Base-by-base conservation (phyloP, 1,140 invertebrate species). In the Pseudomyrmex concolor region DNA sequence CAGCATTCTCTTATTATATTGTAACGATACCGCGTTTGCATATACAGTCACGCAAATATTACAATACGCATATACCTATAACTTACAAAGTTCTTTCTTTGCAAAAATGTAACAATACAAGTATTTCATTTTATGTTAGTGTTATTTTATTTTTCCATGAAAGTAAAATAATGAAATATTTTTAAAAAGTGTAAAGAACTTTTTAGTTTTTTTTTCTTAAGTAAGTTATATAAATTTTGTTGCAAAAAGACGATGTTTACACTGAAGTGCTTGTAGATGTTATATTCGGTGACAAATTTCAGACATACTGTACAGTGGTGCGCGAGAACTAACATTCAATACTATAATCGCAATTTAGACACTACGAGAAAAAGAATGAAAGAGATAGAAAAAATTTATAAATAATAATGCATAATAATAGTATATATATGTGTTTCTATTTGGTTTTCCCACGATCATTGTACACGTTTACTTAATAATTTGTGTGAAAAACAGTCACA, bases 311-410 rank as follows among this genome's bases (percentile, higher is more conserved):
- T 25, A 67, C 13, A 45, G 22, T 68, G 3, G 25, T 73, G 45
- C 2, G 43, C 19, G 74, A 77, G 74, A 55, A 63, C 25, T 25
- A 1, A 67, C 19, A 68, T 67, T 45, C 55, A 54, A 55, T 19
- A 34, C 15, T 67, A 19, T 67, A 77, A 67, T 77, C 34, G 63
- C 8, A 5, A 77, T 9, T 8, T 12, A 66, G 63, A 1, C 51
- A 76, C 4, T 34, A 34, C 5, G 34, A 5, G 50, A 67, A 62
- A 43, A 48, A 67, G 48, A 77, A 77, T 77, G 73, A 51, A 34
- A 34, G 60, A 51, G 15, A 34, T 76, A 66, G 73, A 76, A 76
- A 77, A 63, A 67, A 77, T 9, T 43, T 77, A 77, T 67, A 66
- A 66, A 66, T n/a, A n/a, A n/a, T n/a, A n/a, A n/a, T 77, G 43